phyloP scores from a whole-genome alignment of 2,797 vertebrate genomes.

The Silurus lanzhouensis region DNA sequence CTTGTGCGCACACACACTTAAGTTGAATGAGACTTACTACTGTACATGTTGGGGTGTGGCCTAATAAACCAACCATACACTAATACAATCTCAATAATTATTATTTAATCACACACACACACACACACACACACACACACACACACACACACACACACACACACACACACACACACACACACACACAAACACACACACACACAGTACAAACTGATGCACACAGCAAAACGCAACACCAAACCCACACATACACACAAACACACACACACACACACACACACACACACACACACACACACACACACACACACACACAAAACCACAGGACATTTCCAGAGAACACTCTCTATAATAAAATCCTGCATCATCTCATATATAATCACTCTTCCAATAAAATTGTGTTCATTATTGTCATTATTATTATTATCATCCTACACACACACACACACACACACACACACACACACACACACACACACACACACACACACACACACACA shows the following conservation, averaged over 20 bases:
- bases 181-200: neutral
- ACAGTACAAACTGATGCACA: neutral
- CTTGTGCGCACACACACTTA: neutral
- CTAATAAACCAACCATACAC: neutral
- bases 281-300: neutral
- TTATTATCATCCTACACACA: neutral
- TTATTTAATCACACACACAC: too few species aligned
- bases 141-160: too few species aligned
- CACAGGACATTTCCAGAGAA: neutral
- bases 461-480: slow-evolving; percentile 7
- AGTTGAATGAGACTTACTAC: neutral
- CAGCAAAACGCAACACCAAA: neutral
- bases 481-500: neutral
- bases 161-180: neutral
- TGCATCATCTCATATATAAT: slow-evolving; percentile 13
- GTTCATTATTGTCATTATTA: slow-evolving; percentile 13
- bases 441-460: too few species aligned
- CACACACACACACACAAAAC: neutral
- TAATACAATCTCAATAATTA: neutral
- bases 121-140: neutral
- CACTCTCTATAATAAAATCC: slow-evolving; percentile 13
- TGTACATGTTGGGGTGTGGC: neutral
- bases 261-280: neutral
- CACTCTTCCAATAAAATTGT: slow-evolving; percentile 20
- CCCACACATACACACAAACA: neutral